These are phyloP conservation scores for Eulemur mongoz DNA, from an alignment of 2,797 vertebrate genomes.

Conservation along the genomic window DNA sequence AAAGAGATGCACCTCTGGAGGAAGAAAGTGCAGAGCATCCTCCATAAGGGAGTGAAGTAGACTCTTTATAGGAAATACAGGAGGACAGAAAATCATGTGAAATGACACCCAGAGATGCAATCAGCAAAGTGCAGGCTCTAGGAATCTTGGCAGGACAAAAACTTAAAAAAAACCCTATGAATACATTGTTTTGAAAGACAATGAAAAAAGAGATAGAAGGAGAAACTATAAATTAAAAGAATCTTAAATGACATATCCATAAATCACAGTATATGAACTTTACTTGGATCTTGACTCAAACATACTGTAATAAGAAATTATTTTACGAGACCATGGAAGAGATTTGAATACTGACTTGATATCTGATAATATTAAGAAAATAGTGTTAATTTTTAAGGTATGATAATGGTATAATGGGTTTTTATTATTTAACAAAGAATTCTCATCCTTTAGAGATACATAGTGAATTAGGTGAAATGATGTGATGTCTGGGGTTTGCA, in stretches of 20 bases:
- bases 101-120: background rate
- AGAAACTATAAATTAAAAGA: background rate
- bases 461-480: background rate
- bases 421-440: background rate
- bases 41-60: background rate
- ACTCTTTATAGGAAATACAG: background rate
- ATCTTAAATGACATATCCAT: background rate
- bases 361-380: slow-evolving; percentile 4
- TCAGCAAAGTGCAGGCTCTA: background rate
- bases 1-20: background rate
- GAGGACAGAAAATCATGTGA: background rate
- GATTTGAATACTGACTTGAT: background rate
- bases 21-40: background rate
- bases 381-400: background rate
- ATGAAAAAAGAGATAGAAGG: slow-evolving; percentile 1
- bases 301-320: background rate
- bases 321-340: slow-evolving; percentile 12
- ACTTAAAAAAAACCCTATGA: background rate
- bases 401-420: background rate
- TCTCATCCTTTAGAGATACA: background rate
- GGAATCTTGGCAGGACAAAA: background rate
- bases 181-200: background rate
- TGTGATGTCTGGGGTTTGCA: background rate
- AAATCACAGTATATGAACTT: background rate
- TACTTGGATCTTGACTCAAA: slow-evolving; percentile 28